Conservation (phyloP, 2,888 invertebrate species). For the Tyria jacobaeae region DNA sequence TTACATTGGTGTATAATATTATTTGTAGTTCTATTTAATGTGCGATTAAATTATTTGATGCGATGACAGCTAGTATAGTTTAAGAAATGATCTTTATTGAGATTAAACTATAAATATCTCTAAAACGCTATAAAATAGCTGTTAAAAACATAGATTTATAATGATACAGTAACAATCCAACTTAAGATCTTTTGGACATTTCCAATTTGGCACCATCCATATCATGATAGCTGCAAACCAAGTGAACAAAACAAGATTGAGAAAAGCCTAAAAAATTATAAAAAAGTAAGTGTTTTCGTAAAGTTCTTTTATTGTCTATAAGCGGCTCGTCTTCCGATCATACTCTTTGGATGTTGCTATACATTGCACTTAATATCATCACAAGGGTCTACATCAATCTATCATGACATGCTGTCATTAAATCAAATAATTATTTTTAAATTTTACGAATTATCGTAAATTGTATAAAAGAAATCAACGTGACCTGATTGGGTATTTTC, state of each 20-base stretch:
- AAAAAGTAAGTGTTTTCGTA: too few species aligned
- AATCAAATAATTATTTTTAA: slow-evolving; percentile 16
- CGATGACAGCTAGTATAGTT: slow-evolving; percentile 8
- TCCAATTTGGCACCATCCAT: too few species aligned
- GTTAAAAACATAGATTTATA: too few species aligned
- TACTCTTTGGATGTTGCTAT: too few species aligned
- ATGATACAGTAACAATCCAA: too few species aligned
- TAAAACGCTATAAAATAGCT: not conserved
- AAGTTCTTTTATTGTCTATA: too few species aligned
- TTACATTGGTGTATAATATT: slow-evolving; percentile 60
- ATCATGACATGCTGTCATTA: slow-evolving; percentile 1
- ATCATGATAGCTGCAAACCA: too few species aligned
- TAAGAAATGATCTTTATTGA: slow-evolving; percentile 6
- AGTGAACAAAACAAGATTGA: too few species aligned
- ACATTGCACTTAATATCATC: not conserved
- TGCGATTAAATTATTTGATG: slow-evolving; percentile 31
- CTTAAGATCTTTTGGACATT: too few species aligned
- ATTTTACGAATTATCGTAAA: slow-evolving; percentile 25
- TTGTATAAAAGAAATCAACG: slow-evolving; percentile 36
- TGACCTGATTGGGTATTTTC: slow-evolving; percentile 48
- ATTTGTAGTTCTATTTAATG: slow-evolving; percentile 62
- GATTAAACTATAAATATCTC: not conserved
- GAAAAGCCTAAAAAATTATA: too few species aligned
- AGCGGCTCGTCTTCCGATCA: too few species aligned
- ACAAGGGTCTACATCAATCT: not conserved